phyloP scores from a whole-genome alignment of 2,888 invertebrate genomes.

The Iphiclides podalirius region DNA sequence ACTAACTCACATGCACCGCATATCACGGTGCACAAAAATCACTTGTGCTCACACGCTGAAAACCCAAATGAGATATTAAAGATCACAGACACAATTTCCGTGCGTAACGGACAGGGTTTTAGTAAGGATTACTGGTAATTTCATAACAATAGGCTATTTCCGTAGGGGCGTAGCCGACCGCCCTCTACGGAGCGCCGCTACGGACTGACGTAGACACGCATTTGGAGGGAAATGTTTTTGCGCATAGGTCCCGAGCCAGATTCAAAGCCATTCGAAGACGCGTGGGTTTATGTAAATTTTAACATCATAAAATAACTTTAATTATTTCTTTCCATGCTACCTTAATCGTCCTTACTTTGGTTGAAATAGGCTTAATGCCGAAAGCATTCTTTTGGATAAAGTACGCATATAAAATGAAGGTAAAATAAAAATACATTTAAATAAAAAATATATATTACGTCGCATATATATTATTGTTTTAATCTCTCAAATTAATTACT shows the following conservation, averaged over 20 bases:
- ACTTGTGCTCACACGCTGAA: not conserved
- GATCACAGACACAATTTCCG: conserved; percentile 19
- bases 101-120: conserved; percentile 38
- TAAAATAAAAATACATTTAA: not conserved
- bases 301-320: not conserved
- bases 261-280: conserved; percentile 4
- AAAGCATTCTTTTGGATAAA: no score
- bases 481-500: no score
- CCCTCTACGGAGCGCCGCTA: conserved; percentile 42
- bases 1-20: conserved; percentile 21
- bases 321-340: no score
- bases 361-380: no score
- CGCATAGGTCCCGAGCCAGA: conserved; percentile 37
- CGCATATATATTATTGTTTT: no score
- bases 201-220: conserved; percentile 59
- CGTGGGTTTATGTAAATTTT: conserved; percentile 4
- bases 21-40: not conserved
- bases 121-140: conserved; percentile 45
- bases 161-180: conserved; percentile 33
- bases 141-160: conserved; percentile 36
- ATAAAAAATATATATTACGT: no score
- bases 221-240: conserved; percentile 48
- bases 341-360: no score
- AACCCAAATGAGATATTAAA: conserved; percentile 18
- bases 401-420: not conserved